Evolutionary conservation across 2,888 invertebrate genomes (phyloP).

Genomic region (Nebria brevicollis): DNA sequence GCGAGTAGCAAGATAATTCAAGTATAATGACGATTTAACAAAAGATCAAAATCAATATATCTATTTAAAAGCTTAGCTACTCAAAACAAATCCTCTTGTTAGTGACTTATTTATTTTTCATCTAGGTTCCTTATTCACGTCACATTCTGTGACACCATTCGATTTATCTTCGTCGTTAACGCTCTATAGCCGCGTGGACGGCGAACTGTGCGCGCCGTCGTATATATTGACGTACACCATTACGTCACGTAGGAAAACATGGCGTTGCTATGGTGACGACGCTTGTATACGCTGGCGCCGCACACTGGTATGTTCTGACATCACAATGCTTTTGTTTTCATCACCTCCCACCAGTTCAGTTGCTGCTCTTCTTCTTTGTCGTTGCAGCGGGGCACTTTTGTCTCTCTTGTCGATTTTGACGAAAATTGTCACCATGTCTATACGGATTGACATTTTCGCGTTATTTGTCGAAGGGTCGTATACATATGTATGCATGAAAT

Average conservation of each 20-base stretch:
- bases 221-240: conserved; percentile 51
- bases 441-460: background rate
- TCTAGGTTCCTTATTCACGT: conserved; percentile 3
- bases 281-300: conserved; percentile 55
- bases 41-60: background rate
- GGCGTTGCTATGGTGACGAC: conserved; percentile 58
- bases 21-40: too few species aligned
- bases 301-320: conserved; percentile 16
- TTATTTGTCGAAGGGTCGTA: background rate
- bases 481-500: conserved; percentile 1
- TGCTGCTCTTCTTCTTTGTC: background rate
- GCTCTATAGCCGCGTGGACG: conserved; percentile 6
- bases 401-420: background rate
- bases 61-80: background rate
- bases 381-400: background rate
- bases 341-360: background rate
- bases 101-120: background rate
- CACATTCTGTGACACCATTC: conserved; percentile 2
- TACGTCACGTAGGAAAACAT: conserved; percentile 60
- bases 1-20: too few species aligned
- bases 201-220: conserved; percentile 32
- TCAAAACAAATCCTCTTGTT: background rate
- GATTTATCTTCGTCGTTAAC: conserved; percentile 9
- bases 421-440: background rate
- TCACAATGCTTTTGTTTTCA: conserved; percentile 21